Base-by-base conservation (phyloP, 2,113 vertebrate genomes). In the Otolemur garnettii region DNA sequence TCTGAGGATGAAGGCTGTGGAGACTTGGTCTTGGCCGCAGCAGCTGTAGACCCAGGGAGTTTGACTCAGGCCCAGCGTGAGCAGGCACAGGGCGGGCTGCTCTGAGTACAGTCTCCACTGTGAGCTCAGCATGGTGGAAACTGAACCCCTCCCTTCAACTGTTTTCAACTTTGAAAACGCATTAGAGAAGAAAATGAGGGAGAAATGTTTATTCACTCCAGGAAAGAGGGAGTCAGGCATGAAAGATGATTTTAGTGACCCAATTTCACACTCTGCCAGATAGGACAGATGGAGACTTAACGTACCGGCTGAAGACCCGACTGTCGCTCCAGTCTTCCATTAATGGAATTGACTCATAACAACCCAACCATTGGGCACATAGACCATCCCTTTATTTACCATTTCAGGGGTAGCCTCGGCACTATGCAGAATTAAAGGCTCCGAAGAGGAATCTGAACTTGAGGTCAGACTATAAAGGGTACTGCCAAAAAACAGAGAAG, bases 111-210 rank as follows among this genome's bases (percentile, higher is more conserved):
- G 66, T 72, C 42, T 89, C 55, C 60, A 28, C 50, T 77, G 5
- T 82, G 85, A 90, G 33, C 87, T 96, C 57, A 59, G 57, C 64
- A 66, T 91, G 53, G 35, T 86, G 68, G 69, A 95, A 87, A 68
- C 2, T 9, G 53, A 96, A 50, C 60, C 19, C 28, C 79, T 91
- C 64, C 80, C 38, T 78, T 64, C 38, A 90, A 90, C 4, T 53
- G 42, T 84, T 95, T 88, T 80, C 59, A 87, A 84, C 38, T 82
- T 72, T n/a, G 35, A 93, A 95, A 84, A 19, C 53, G 90, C 60
- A 68, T 60, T 72, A 87, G 62, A 77, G 19, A 69, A 87, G 35
- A 38, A 72, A 93, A 92, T 30, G n/a, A 38, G 18, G 24, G 11
- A 18, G 15, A 88, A 19, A 17, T 83, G 21, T 64, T 68, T 60